Evolutionary conservation across 2,113 vertebrate genomes (phyloP).

Genomic region (human): DNA sequence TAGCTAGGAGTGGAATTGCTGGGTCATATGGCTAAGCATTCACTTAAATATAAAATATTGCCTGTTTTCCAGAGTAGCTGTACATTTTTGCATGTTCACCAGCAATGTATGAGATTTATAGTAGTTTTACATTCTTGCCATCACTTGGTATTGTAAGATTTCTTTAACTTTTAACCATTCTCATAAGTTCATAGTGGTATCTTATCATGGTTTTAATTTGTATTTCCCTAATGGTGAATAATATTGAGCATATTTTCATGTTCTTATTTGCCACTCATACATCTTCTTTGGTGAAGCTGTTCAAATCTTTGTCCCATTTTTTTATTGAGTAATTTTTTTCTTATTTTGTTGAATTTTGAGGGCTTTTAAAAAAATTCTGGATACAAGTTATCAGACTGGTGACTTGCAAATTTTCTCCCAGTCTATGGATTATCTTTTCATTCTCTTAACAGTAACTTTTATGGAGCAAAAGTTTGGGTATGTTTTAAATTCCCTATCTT

Average conservation of each 20-base stretch:
- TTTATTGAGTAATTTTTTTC: not conserved
- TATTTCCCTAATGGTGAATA: not conserved
- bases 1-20: not conserved
- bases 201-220: conserved; percentile 36
- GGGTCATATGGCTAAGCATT: not conserved
- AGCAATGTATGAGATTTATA: not conserved
- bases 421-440: not conserved
- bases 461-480: not conserved
- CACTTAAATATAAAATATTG: not conserved
- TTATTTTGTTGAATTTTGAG: not conserved
- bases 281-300: not conserved
- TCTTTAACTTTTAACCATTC: not conserved
- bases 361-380: not conserved
- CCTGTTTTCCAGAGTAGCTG: not conserved
- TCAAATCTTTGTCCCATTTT: not conserved
- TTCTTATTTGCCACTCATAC: not conserved
- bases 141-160: not conserved
- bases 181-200: not conserved
- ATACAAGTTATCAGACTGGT: not conserved
- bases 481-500: not conserved
- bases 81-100: not conserved
- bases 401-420: not conserved
- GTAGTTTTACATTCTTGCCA: not conserved
- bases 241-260: not conserved
- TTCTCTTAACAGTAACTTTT: not conserved